Conservation (phyloP, 2,113 vertebrate species). For the Aphyosemion australe region DNA sequence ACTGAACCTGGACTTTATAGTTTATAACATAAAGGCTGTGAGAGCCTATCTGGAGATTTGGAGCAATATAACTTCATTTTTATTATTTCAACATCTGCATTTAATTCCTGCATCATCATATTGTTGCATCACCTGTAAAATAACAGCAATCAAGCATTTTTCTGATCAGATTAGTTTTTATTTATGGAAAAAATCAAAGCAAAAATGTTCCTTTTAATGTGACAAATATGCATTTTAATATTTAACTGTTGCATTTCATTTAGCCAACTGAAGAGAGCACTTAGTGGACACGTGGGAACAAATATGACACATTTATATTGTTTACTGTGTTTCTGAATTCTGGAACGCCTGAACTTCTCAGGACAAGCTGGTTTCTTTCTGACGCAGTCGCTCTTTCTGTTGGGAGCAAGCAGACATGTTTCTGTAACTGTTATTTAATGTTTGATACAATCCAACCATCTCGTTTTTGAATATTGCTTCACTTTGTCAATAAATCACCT, state of each 20-base stretch:
- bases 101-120: not conserved
- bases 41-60: not conserved
- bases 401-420: conserved; percentile 32
- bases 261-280: not conserved
- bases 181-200: conserved; percentile 29
- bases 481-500: not conserved
- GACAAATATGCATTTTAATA: not conserved
- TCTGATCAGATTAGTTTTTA: conserved; percentile 34
- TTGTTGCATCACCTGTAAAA: conserved; percentile 40
- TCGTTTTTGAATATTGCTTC: too few relatives aligned
- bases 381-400: conserved; percentile 93
- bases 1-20: not conserved
- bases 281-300: not conserved
- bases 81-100: too few relatives aligned
- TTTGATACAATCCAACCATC: too few relatives aligned
- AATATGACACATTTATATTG: not conserved
- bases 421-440: too few relatives aligned
- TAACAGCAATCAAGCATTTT: conserved; percentile 30
- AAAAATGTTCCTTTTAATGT: conserved; percentile 1
- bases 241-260: conserved; percentile 3
- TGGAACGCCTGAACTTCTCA: conserved; percentile 3
- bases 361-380: conserved; percentile 87
- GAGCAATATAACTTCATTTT: too few relatives aligned
- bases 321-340: not conserved
- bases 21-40: not conserved